phyloP scores from a whole-genome alignment of 2,797 vertebrate species.

The Microctenopoma stevenorrisi region DNA sequence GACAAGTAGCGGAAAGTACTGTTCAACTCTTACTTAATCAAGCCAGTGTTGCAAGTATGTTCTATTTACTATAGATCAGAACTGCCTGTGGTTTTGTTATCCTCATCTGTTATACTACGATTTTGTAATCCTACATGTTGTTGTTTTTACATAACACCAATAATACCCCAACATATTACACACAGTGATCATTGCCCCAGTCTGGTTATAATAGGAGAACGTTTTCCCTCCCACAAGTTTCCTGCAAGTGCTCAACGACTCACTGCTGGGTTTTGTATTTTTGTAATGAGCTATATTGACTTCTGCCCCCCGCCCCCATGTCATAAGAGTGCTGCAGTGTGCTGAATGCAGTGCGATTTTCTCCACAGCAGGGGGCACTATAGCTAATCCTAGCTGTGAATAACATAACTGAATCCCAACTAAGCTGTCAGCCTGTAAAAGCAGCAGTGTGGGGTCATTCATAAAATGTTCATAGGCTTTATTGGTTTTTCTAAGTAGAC shows the following conservation, averaged over 20 bases:
- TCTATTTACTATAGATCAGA: neutral
- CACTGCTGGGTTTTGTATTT: slow-evolving; percentile 12
- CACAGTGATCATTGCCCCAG: neutral
- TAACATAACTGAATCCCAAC: neutral
- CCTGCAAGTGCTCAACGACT: slow-evolving; percentile 14
- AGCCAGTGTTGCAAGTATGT: slow-evolving; percentile 9
- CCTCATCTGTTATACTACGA: neutral
- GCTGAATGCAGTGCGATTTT: slow-evolving; percentile 29
- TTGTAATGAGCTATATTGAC: slow-evolving; percentile 9
- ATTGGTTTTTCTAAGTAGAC: too few species aligned
- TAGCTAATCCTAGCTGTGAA: slow-evolving; percentile 10
- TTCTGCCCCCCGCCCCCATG: slow-evolving; percentile 1
- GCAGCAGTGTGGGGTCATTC: neutral
- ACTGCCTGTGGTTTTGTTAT: neutral
- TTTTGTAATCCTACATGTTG: neutral
- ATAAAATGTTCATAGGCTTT: too few species aligned
- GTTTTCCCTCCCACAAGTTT: neutral
- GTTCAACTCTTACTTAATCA: slow-evolving; percentile 7
- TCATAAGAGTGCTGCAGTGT: slow-evolving; percentile 36
- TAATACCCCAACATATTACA: neutral
- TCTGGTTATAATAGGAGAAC: slow-evolving; percentile 16
- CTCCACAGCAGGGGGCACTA: slow-evolving; percentile 43
- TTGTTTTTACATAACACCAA: neutral
- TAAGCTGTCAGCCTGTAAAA: neutral
- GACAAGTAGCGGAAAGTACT: neutral